Evolutionary conservation across 2,113 vertebrate genomes (phyloP).

Genomic region (Jacana jacana): DNA sequence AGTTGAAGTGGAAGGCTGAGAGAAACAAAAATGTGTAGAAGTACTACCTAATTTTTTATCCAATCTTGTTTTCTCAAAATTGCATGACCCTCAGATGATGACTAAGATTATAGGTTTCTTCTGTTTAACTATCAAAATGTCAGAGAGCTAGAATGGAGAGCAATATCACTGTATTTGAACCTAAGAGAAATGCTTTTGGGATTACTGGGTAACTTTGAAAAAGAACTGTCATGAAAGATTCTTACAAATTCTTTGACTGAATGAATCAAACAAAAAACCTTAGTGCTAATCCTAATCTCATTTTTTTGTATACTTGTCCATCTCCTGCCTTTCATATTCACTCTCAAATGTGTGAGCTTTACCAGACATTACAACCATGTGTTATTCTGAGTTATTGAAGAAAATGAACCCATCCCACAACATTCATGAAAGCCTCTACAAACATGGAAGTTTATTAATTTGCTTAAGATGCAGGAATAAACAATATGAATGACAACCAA

Average conservation of each 20-base stretch:
- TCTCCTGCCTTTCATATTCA: neutral
- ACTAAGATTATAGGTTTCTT: neutral
- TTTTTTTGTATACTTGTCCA: neutral
- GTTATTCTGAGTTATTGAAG: neutral
- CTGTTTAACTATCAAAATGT: conserved; percentile 29
- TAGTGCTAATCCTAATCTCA: neutral
- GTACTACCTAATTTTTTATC: neutral
- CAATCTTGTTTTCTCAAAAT: conserved; percentile 21
- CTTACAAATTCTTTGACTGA: conserved; percentile 1
- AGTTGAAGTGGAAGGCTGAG: neutral
- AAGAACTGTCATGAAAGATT: conserved; percentile 7
- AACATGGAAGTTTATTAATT: neutral
- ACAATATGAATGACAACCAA: neutral
- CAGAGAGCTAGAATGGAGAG: neutral
- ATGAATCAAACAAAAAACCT: neutral
- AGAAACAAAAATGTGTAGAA: neutral
- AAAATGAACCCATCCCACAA: neutral
- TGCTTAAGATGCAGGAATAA: neutral
- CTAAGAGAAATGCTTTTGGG: conserved; percentile 27
- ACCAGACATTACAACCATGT: neutral
- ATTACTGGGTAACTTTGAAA: neutral
- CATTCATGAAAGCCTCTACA: neutral
- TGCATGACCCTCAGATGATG: neutral
- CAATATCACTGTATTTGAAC: conserved; percentile 7
- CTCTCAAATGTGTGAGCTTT: neutral